Percentiles rank a stretch among this genome's conserved stretches.
These are phyloP conservation scores for Gephyroberyx darwinii DNA, from an alignment of 2,797 vertebrate species.

Conservation along the genomic window DNA sequence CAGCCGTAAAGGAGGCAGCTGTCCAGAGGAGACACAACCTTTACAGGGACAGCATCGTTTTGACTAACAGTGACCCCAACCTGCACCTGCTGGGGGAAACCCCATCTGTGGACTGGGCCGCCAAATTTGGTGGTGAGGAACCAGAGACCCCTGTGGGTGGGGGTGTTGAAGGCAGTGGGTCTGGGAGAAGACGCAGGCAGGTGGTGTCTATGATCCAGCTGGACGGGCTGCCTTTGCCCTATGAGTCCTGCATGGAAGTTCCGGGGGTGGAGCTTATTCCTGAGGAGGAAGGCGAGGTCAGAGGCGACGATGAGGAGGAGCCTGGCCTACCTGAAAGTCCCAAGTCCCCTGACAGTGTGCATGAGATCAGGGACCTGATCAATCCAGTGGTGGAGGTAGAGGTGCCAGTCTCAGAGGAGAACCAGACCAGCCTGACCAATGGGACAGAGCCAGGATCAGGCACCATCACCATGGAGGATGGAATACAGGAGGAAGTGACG, in stretches of 20 bases:
- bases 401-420: constrained; percentile 19
- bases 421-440: constrained; percentile 44
- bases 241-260: constrained; percentile 81
- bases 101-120: constrained; percentile 86
- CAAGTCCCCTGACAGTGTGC: constrained; percentile 78
- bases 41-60: constrained; percentile 94
- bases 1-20: constrained; percentile 96
- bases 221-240: constrained; percentile 79
- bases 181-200: constrained; percentile 84
- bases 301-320: constrained; percentile 18
- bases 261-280: constrained; percentile 83
- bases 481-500: constrained; percentile 58
- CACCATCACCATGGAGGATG: constrained; percentile 64
- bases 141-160: not conserved
- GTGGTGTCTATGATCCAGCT: constrained; percentile 93
- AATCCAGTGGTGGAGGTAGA: constrained; percentile 75
- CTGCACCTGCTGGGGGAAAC: constrained; percentile 89
- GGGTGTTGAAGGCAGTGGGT: not conserved
- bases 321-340: not conserved
- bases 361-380: constrained; percentile 82
- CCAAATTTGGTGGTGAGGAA: constrained; percentile 74
- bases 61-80: constrained; percentile 95
- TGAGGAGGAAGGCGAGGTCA: constrained; percentile 61
- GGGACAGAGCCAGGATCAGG: constrained; percentile 57
- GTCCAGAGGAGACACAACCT: constrained; percentile 96